phyloP scores from a whole-genome alignment of 2,113 vertebrate species.

The Butastur rufipennis region DNA sequence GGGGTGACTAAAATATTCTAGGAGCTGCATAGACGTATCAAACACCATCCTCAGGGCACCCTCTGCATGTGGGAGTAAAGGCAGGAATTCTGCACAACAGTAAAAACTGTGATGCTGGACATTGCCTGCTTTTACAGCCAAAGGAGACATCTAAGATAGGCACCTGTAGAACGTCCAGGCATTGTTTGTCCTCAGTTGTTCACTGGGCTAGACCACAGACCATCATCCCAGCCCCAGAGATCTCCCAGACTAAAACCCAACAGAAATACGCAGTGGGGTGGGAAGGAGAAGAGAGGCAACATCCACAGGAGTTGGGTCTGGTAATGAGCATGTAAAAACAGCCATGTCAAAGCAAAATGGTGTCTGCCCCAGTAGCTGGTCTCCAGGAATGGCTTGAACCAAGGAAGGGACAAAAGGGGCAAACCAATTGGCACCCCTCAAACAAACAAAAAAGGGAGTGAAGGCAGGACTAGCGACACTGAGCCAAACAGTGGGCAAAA shows the following conservation, averaged over 20 bases:
- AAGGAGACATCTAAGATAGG: background rate
- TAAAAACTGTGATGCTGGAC: background rate
- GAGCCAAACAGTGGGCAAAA: background rate
- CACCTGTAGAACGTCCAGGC: background rate
- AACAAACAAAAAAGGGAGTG: background rate
- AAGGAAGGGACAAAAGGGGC: background rate
- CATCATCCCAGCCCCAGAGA: background rate
- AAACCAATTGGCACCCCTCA: background rate
- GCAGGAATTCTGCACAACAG: background rate
- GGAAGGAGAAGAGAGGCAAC: background rate
- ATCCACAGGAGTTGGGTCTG: background rate
- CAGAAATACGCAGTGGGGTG: background rate
- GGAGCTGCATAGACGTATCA: background rate
- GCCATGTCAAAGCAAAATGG: background rate
- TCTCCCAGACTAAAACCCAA: background rate
- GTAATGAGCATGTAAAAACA: background rate
- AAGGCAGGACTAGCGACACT: background rate
- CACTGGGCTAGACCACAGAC: background rate
- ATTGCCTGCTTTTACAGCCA: background rate
- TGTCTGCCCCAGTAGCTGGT: background rate
- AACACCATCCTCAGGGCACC: background rate
- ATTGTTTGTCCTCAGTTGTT: background rate
- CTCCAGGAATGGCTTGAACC: background rate
- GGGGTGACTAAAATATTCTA: background rate
- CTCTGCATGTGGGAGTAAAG: background rate